A percentile compares a stretch with the other conserved stretches of the same genome.
phyloP scores from a whole-genome alignment of 2,888 invertebrate species.

The Strigamia transsilvanica region DNA sequence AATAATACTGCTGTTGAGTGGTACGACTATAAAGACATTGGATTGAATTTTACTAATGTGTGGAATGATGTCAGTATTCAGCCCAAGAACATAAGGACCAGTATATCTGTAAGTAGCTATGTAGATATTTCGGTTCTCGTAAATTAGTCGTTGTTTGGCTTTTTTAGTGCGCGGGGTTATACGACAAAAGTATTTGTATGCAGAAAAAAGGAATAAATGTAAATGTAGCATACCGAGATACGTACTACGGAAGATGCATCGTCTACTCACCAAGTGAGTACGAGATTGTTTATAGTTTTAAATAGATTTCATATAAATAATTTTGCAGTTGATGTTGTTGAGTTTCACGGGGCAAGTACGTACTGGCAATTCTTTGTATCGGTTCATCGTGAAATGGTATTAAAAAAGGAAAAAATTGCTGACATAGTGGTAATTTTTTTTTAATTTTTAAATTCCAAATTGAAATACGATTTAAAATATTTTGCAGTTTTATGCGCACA shows the following conservation, averaged over 20 bases:
- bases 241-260: background rate
- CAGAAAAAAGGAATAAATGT: background rate
- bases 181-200: slow-evolving; percentile 8
- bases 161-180: slow-evolving; percentile 12
- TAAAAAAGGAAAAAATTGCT: background rate
- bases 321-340: background rate
- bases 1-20: background rate
- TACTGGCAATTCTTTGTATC: background rate
- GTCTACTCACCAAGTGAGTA: background rate
- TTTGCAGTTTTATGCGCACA: background rate
- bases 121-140: background rate
- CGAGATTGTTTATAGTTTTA: background rate
- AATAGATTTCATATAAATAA: background rate
- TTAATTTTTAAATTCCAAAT: background rate
- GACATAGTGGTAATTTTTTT: background rate
- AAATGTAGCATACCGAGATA: background rate
- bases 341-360: slow-evolving; percentile 31
- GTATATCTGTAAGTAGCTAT: background rate
- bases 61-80: background rate
- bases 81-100: background rate
- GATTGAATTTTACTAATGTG: background rate
- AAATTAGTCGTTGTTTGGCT: background rate
- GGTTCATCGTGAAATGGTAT: background rate
- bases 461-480: background rate
- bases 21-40: background rate